Base-by-base conservation (phyloP, 2,888 invertebrate genomes). In the Dioctria linearis region DNA sequence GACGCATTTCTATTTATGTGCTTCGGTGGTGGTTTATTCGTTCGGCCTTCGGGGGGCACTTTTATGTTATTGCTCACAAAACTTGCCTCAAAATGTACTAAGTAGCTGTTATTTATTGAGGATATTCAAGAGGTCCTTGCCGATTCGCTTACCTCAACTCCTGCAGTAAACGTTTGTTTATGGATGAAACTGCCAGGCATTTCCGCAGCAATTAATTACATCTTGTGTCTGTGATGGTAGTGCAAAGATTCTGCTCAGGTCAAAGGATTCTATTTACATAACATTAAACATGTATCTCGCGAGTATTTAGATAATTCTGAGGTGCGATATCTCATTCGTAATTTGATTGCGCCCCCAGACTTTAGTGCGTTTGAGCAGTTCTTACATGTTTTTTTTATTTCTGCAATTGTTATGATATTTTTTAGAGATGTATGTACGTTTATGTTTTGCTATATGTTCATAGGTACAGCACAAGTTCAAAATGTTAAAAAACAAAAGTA, bases 51-150 rank as follows among this genome's bases (percentile, higher is more conserved):
- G 13, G 69, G 69, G 42, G 39, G 57, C 42, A 61, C 54, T 79
- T 79, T 79, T 79, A 69, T 71, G 79, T 71, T 69, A 79, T 79
- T 79, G 79, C 79, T 54, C 71, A 79, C 69, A 75, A 65, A 75
- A 75, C 75, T 75, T 54, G 59, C 57, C 51, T 42, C 75, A 61
- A 61, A 75, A 75, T 59, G 59, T 75, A 57, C 59, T 75, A 59
- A 75, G 75, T 75, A 59, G 75, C 59, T 57, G 75, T 57, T 75
- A 75, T 75, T 75, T 75, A 75, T 75, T 40, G 61, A 46, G 40
- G 75, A 25, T 75, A 75, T 59, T 51, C 42, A 61, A 75, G 75
- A 75, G 75, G 13, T 75, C 59, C 59, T 75, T 75, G 8, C 25
- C 51, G 54, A 39, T 25, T 73, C 8, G 37, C 54, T 4, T 13